phyloP scores from a whole-genome alignment of 2,113 vertebrate species.

The Oreochromis aureus region DNA sequence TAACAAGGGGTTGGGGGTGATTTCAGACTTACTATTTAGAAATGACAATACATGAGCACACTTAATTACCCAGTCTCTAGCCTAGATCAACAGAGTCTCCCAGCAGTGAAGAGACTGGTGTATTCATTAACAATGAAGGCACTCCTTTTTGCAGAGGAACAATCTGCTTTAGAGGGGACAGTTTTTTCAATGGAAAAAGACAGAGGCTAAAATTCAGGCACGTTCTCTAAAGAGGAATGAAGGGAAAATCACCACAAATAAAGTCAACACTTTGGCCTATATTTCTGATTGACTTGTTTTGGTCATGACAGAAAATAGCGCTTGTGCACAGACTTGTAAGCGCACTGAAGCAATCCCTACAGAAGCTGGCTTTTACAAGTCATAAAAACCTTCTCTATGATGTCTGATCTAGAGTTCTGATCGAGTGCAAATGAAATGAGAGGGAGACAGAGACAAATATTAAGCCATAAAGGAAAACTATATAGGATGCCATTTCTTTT shows the following conservation, averaged over 20 bases:
- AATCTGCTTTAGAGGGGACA: constrained; percentile 37
- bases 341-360: constrained; percentile 40
- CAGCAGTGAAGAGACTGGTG: constrained; percentile 49
- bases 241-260: constrained; percentile 35
- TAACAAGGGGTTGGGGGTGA: constrained; percentile 61
- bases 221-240: constrained; percentile 21
- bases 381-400: constrained; percentile 55
- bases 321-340: constrained; percentile 37
- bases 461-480: background rate
- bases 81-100: constrained; percentile 70
- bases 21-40: constrained; percentile 66
- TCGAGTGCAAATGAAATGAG: constrained; percentile 21
- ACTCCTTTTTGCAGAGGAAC: constrained; percentile 45
- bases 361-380: constrained; percentile 51
- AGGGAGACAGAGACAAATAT: constrained; percentile 20
- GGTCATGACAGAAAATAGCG: constrained; percentile 41
- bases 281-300: constrained; percentile 53
- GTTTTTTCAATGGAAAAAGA: constrained; percentile 14
- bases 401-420: constrained; percentile 28
- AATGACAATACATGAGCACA: constrained; percentile 69
- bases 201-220: constrained; percentile 23
- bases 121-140: constrained; percentile 66
- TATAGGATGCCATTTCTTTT: background rate
- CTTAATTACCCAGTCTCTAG: constrained; percentile 65
- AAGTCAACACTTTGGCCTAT: constrained; percentile 54